A percentile compares a stretch with the other conserved stretches of the same genome.
phyloP scores from a whole-genome alignment of 2,888 invertebrate genomes.

The Mallateleia sp. region DNA sequence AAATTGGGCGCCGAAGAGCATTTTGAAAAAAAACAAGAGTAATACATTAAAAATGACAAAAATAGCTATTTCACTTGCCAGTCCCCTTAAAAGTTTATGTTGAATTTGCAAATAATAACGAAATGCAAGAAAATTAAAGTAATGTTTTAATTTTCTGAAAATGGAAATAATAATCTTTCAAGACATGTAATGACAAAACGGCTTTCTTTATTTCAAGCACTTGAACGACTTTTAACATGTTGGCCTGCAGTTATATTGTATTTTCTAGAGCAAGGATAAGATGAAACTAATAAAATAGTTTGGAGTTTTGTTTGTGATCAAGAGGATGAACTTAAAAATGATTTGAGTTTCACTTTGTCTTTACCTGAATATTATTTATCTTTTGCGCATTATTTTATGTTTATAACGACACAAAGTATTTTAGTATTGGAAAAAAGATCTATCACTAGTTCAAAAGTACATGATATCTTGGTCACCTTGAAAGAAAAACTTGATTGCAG shows the following conservation, averaged over 20 bases:
- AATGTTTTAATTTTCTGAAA: constrained; percentile 75
- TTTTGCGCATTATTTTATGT: constrained; percentile 25
- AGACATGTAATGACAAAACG: constrained; percentile 61
- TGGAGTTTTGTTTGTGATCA: constrained; percentile 15
- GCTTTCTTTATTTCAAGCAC: constrained; percentile 14
- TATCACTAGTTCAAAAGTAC: background rate
- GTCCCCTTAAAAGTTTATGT: constrained; percentile 80
- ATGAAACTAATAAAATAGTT: background rate
- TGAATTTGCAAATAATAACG: constrained; percentile 78
- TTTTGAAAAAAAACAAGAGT: no score
- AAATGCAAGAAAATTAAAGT: constrained; percentile 71
- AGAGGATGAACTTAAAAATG: background rate
- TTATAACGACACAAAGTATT: constrained; percentile 9
- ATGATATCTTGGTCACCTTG: constrained; percentile 9
- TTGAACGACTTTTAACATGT: constrained; percentile 8
- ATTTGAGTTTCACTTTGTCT: constrained; percentile 19
- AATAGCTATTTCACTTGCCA: no score
- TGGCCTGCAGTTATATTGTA: constrained; percentile 18
- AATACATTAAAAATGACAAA: no score
- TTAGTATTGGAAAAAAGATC: constrained; percentile 9
- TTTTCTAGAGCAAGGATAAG: background rate
- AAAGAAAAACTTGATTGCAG: constrained; percentile 5
- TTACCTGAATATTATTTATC: constrained; percentile 29
- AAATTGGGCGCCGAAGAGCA: no score
- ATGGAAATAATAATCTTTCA: constrained; percentile 70